Evolutionary conservation across 1,140 invertebrate species (phyloP).

Genomic region (Dendroctonus valens): DNA sequence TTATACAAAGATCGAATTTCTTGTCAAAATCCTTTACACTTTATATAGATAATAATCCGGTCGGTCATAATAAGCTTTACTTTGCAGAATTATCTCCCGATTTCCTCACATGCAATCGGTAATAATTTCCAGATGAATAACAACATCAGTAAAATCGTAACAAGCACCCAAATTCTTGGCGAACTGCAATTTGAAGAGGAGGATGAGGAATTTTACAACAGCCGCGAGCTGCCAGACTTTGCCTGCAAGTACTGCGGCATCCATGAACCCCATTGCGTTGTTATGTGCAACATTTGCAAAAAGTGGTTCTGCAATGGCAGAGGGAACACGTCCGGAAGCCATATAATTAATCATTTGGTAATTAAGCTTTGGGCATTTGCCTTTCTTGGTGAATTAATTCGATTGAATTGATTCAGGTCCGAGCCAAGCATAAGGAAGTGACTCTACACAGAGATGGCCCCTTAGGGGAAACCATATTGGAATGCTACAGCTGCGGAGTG

Average conservation of each 20-base stretch:
- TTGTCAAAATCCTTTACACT: no score
- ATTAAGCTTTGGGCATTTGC: not conserved
- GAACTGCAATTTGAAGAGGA: constrained; percentile 89
- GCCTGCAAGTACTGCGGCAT: constrained; percentile 99
- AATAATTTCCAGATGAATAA: constrained; percentile 62
- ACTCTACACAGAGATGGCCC: constrained; percentile 97
- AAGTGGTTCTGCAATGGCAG: constrained; percentile 99
- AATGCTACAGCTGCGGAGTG: constrained; percentile 98
- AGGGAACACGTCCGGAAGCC: constrained; percentile 96
- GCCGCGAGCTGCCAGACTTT: constrained; percentile 86
- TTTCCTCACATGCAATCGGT: no score
- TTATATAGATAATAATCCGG: no score
- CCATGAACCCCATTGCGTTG: constrained; percentile 95
- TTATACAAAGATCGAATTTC: no score
- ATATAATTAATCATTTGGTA: constrained; percentile 97
- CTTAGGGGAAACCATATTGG: constrained; percentile 94
- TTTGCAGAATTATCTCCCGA: no score
- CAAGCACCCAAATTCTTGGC: constrained; percentile 70
- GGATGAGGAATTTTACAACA: constrained; percentile 87
- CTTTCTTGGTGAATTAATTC: not conserved
- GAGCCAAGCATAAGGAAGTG: constrained; percentile 98
- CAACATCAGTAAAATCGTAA: constrained; percentile 68
- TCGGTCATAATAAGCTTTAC: no score
- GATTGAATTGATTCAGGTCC: constrained; percentile 52
- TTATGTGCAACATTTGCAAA: constrained; percentile 97